These are phyloP conservation scores for Callimico goeldii DNA, from an alignment of 2,797 vertebrate species.

Conservation along the genomic window DNA sequence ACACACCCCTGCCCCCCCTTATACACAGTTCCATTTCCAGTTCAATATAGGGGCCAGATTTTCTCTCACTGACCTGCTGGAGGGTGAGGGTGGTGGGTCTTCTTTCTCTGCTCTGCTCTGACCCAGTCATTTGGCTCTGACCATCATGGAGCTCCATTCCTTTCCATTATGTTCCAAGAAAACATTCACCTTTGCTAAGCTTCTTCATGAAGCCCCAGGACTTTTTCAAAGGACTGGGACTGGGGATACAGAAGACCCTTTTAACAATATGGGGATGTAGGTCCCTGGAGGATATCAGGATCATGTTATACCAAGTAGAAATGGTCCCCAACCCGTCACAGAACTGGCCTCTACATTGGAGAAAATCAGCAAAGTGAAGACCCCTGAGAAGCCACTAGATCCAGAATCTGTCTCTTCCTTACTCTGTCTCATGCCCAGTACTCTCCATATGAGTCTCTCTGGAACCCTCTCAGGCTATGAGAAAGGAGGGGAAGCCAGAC, in stretches of 20 bases:
- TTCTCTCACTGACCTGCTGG: neutral
- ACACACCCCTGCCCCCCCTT: neutral
- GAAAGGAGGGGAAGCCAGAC: neutral
- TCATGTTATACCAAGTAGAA: neutral
- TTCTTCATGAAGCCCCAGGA: neutral
- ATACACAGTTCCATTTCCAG: neutral
- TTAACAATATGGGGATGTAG: neutral
- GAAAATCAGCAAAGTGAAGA: neutral
- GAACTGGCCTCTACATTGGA: neutral
- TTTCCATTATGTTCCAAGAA: neutral
- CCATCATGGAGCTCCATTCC: neutral
- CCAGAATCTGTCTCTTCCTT: neutral
- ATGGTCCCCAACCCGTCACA: neutral
- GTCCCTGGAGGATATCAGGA: neutral
- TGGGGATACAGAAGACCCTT: neutral
- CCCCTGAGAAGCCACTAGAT: neutral
- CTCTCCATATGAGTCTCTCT: neutral
- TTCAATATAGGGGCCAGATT: neutral
- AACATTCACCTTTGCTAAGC: neutral
- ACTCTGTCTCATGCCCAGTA: neutral
- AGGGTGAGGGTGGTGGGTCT: neutral
- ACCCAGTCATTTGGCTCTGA: neutral
- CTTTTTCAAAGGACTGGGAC: neutral
- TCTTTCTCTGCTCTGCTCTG: neutral
- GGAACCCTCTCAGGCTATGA: neutral